phyloP scores from a whole-genome alignment of 2,113 vertebrate genomes.

The Alligator mississippiensis region DNA sequence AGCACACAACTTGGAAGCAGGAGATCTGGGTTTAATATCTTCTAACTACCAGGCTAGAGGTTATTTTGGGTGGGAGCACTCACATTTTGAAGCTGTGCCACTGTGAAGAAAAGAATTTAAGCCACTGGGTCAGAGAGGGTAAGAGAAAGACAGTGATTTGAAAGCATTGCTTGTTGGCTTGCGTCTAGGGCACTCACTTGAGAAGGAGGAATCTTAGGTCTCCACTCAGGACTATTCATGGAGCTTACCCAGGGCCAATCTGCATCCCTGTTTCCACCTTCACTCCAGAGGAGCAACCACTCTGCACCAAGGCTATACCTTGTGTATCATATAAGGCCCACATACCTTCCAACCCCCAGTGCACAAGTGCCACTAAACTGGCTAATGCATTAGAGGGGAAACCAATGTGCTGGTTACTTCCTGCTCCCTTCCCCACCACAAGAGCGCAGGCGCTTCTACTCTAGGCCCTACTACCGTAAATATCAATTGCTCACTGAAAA shows the following conservation, averaged over 20 bases:
- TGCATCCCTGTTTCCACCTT: neutral
- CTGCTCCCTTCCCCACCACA: neutral
- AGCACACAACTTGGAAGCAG: too few species aligned
- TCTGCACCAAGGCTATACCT: neutral
- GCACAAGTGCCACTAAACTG: neutral
- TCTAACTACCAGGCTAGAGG: too few species aligned
- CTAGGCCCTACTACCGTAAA: neutral
- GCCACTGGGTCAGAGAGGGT: too few species aligned
- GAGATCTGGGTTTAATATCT: too few species aligned
- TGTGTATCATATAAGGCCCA: neutral
- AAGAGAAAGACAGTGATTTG: too few species aligned
- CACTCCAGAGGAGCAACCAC: neutral
- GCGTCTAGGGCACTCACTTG: neutral
- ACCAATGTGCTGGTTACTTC: neutral
- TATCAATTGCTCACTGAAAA: neutral
- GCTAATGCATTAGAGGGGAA: neutral
- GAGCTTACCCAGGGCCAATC: neutral
- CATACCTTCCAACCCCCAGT: neutral
- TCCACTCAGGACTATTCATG: conserved; percentile 10
- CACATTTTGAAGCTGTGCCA: too few species aligned
- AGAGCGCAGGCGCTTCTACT: neutral
- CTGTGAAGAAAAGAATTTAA: too few species aligned
- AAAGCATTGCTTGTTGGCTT: too few species aligned
- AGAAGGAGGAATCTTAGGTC: neutral
- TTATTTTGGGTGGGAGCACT: too few species aligned